Conservation (phyloP, 2,888 invertebrate genomes). For the Automeris io region DNA sequence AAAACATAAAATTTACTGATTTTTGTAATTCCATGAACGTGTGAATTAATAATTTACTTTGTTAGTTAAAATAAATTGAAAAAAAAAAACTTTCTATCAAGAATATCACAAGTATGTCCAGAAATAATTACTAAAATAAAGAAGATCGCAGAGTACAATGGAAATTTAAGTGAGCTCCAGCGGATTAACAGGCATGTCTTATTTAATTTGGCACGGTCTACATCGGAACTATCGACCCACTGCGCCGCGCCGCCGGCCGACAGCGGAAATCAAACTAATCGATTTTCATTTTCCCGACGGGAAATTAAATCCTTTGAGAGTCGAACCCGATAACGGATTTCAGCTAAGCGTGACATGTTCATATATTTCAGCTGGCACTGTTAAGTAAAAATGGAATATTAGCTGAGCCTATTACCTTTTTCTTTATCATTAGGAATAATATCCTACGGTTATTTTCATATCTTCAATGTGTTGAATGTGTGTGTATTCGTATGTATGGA, state of each 20-base stretch:
- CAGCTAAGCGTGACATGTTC: conserved; percentile 70
- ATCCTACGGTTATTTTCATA: background rate
- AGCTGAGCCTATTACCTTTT: background rate
- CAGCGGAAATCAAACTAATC: conserved; percentile 75
- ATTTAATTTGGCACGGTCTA: conserved; percentile 54
- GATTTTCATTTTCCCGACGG: conserved; percentile 73
- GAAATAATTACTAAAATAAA: too few species aligned
- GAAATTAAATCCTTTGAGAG: conserved; percentile 77
- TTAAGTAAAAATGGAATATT: conserved; percentile 6
- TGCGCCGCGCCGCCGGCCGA: conserved; percentile 48
- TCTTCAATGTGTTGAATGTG: too few species aligned
- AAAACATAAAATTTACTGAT: too few species aligned
- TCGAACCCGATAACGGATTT: conserved; percentile 68
- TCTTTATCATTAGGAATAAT: background rate
- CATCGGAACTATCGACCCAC: conserved; percentile 66
- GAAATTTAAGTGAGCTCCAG: conserved; percentile 12
- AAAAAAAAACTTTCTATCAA: too few species aligned
- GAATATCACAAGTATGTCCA: too few species aligned
- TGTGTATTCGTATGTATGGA: too few species aligned
- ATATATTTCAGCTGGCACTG: conserved; percentile 13
- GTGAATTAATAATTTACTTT: too few species aligned
- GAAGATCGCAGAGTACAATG: background rate
- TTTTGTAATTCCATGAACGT: too few species aligned
- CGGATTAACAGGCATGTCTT: conserved; percentile 49
- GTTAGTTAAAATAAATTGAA: too few species aligned